Evolutionary conservation across 35 echinoderm and acorn worm genomes (phyloP), one percentile per base, ranked within the genome.

Genomic region (Holothuria glaberrima): DNA sequence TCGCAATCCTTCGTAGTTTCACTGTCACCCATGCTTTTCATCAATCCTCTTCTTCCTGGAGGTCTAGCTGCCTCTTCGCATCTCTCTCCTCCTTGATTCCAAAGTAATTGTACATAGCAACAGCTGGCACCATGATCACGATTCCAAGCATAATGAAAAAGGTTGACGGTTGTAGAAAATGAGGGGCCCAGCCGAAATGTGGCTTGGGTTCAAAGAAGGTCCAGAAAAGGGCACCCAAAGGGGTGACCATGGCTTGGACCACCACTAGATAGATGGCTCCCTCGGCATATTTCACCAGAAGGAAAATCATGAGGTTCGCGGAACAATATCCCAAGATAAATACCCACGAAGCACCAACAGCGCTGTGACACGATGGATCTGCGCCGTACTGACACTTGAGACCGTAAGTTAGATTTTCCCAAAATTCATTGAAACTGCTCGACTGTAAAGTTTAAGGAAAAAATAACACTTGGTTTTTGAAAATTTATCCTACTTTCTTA

Each of bases 41-140:
- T 54, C 50, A 54, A 1, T 54, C 50, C 13, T 54, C 50, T 1
- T 54, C 50, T 0, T 2, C 50, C 50, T 54, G 50, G 12, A 54
- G 9, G 3, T 54, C 50, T 54, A 54, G 50, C 0, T 14, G 50
- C 13, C 50, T 54, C 50, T 54, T 17, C 50, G 1, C 3, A 54
- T 84, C 80, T n/a, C 30, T 20, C 27, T 84, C 61, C 71, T 96
- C 91, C 76, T 78, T 68, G 22, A 67, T 78, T 13, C 91, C 91
- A 46, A 99, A 92, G 44, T 99, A 99, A 52, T 94, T 99, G 76
- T 99, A 99, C 78, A 95, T 92, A 26, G 92, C 93, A 30, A 99
- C 97, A 4, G 93, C 93, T 10, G 97, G 97, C 24, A 95, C 93
- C 83, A 99, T 94, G 61, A 95, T 95, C 17, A 59, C 65, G 10